These are phyloP conservation scores for Bombyx huttoni DNA, from an alignment of 2,888 invertebrate genomes.

Conservation along the genomic window DNA sequence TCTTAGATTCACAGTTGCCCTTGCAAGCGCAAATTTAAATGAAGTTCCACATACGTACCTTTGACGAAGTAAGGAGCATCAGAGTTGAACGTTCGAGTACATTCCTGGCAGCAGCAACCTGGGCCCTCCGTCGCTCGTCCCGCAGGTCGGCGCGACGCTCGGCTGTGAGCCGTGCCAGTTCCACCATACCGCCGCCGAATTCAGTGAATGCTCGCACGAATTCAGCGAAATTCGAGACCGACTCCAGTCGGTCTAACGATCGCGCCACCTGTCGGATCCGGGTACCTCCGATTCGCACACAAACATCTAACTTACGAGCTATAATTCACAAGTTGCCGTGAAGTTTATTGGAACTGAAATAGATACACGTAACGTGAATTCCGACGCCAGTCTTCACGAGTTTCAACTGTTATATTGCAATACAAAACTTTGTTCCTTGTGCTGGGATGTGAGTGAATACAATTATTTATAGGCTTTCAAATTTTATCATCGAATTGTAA, in stretches of 20 bases:
- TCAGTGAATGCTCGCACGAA: conserved; percentile 99
- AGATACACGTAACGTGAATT: conserved; percentile 5
- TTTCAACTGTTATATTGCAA: not conserved
- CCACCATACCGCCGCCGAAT: conserved; percentile 99
- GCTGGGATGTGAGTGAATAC: not conserved
- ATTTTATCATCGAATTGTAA: not conserved
- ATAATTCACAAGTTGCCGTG: conserved; percentile 12
- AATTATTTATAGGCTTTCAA: not conserved
- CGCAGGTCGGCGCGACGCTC: conserved; percentile 87
- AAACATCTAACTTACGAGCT: not conserved
- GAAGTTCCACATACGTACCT: conserved; percentile 67
- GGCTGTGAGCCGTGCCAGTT: conserved; percentile 93
- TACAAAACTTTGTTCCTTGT: not conserved
- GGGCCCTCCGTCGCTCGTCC: conserved; percentile 94
- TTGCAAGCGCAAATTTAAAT: no score
- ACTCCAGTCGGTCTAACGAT: conserved; percentile 86
- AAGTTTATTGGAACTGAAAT: conserved; percentile 12
- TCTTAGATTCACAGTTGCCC: no score
- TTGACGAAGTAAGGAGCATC: conserved; percentile 96
- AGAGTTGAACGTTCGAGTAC: conserved; percentile 96
- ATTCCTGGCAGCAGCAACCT: conserved; percentile 96
- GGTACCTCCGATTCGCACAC: conserved; percentile 14
- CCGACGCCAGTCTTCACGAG: conserved; percentile 6
- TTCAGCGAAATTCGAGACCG: conserved; percentile 93
- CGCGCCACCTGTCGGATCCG: conserved; percentile 76